Percentiles rank a stretch among this genome's conserved stretches.
Conservation (phyloP, 2,888 invertebrate genomes). For the Drosophila differens region DNA sequence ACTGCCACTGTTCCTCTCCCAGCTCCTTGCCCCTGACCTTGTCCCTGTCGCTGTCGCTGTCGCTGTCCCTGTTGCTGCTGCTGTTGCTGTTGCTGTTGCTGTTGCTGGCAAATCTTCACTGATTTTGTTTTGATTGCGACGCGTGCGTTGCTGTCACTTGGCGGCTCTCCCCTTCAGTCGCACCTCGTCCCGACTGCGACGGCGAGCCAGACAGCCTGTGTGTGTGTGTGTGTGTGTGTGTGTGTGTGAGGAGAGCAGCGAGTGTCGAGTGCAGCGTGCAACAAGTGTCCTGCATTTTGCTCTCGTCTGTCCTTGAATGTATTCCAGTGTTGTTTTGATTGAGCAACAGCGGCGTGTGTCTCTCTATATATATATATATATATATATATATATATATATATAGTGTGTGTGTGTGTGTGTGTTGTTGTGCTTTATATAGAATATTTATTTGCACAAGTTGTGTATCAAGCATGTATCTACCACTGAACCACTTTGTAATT, state of each 20-base stretch:
- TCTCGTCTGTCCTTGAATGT: constrained; percentile 20
- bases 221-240: not conserved
- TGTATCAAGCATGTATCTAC: not conserved
- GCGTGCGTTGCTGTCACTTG: constrained; percentile 57
- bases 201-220: not conserved
- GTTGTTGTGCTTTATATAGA: not conserved
- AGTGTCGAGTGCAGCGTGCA: constrained; percentile 27
- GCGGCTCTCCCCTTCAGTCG: constrained; percentile 6
- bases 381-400: not conserved
- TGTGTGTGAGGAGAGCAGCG: constrained; percentile 1
- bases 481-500: not conserved
- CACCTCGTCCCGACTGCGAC: constrained; percentile 7
- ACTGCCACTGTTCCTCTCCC: not conserved
- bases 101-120: constrained; percentile 6
- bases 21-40: not conserved
- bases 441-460: not conserved
- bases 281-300: constrained; percentile 58
- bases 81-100: not conserved
- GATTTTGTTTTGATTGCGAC: constrained; percentile 75
- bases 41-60: not conserved
- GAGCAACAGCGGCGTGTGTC: not conserved
- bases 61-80: not conserved
- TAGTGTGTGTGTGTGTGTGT: not conserved
- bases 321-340: constrained; percentile 21
- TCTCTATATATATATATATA: not conserved